A percentile compares a stretch with the other conserved stretches of the same genome.
Conservation (phyloP, 2,797 vertebrate species). For the Neosalanx taihuensis region DNA sequence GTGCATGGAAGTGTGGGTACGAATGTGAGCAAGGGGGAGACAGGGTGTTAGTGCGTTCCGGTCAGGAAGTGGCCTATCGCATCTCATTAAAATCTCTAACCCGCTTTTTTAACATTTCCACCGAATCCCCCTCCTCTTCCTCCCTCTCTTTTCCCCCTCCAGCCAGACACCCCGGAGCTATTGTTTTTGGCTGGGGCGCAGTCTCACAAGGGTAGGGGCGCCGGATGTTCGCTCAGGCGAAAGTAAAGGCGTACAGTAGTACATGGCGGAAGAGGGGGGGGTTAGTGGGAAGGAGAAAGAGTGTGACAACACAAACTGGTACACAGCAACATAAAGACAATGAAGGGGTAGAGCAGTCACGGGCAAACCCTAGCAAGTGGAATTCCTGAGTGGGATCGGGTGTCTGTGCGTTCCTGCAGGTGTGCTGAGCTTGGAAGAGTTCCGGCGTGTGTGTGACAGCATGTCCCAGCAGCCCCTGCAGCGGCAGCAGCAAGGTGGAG, state of each 20-base stretch:
- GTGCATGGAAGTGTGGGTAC: slow-evolving; percentile 7
- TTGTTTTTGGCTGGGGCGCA: slow-evolving; percentile 60
- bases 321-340: neutral
- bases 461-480: slow-evolving; percentile 80
- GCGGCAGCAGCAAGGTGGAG: slow-evolving; percentile 69
- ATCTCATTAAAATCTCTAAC: slow-evolving; percentile 69
- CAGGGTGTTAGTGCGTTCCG: slow-evolving; percentile 43
- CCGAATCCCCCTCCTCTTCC: slow-evolving; percentile 37
- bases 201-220: slow-evolving; percentile 58
- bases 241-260: slow-evolving; percentile 33
- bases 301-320: neutral
- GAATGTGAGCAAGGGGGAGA: slow-evolving; percentile 18
- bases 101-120: slow-evolving; percentile 58
- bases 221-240: slow-evolving; percentile 57
- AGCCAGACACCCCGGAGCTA: slow-evolving; percentile 55
- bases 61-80: slow-evolving; percentile 62
- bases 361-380: neutral
- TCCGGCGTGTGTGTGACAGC: slow-evolving; percentile 81
- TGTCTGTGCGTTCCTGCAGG: slow-evolving; percentile 62
- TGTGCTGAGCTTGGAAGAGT: slow-evolving; percentile 86
- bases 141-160: slow-evolving; percentile 35
- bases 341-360: neutral
- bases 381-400: neutral
- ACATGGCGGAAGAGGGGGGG: neutral
- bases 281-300: neutral